phyloP scores from a whole-genome alignment of 2,113 vertebrate genomes.

The Chunga burmeisteri region DNA sequence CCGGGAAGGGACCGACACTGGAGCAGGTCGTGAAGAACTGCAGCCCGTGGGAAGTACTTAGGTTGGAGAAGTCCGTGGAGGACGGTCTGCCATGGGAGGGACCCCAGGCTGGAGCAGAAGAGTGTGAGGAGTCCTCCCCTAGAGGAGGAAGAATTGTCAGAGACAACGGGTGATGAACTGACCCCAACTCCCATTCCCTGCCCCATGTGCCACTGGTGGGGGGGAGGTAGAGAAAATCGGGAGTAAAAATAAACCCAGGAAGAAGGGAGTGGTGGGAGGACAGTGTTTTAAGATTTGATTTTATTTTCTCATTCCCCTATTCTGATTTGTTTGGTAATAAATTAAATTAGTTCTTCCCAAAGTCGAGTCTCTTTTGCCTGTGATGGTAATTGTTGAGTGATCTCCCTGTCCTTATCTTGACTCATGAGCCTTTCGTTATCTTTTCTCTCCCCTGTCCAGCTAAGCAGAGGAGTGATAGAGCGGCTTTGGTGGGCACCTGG shows the following conservation, averaged over 20 bases:
- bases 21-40: neutral
- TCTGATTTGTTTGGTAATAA: neutral
- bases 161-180: neutral
- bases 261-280: neutral
- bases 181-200: neutral
- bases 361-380: neutral
- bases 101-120: too few relatives aligned
- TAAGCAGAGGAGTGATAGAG: neutral
- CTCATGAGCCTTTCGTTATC: neutral
- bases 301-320: neutral
- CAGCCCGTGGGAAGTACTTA: neutral
- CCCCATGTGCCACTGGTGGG: too few relatives aligned
- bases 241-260: rapidly evolving
- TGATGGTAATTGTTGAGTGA: neutral
- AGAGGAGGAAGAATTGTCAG: neutral
- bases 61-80: neutral
- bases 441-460: neutral
- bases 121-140: neutral
- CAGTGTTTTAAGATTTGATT: neutral
- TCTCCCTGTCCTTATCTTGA: neutral
- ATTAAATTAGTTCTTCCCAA: neutral
- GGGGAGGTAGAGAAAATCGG: rapidly evolving
- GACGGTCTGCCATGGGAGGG: neutral
- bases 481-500: neutral
- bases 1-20: neutral